These are phyloP conservation scores for Dufourea novaeangliae DNA, from an alignment of 1,140 invertebrate species.

Conservation along the genomic window DNA sequence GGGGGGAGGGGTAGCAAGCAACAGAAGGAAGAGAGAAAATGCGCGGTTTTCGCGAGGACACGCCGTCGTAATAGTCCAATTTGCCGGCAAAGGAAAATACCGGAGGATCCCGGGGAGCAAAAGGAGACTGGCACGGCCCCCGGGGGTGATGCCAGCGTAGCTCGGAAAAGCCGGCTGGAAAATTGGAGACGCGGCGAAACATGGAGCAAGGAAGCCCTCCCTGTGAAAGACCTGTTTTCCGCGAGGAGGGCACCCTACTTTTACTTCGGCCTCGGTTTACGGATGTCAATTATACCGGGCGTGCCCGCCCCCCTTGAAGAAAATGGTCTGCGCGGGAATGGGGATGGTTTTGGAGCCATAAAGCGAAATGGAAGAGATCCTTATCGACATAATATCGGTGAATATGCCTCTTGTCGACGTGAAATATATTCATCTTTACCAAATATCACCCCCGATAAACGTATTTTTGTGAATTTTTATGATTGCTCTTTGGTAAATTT, in stretches of 20 bases:
- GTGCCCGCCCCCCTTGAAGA: background rate
- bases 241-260: slow-evolving; percentile 17
- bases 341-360: background rate
- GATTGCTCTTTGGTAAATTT: no score
- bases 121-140: slow-evolving; percentile 54
- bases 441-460: background rate
- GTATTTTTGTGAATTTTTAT: no score
- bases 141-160: slow-evolving; percentile 25
- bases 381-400: background rate
- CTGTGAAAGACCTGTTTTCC: slow-evolving; percentile 32
- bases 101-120: slow-evolving; percentile 68
- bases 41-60: slow-evolving; percentile 58
- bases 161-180: slow-evolving; percentile 62
- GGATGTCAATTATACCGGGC: slow-evolving; percentile 39
- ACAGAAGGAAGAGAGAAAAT: slow-evolving; percentile 47
- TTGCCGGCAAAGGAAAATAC: slow-evolving; percentile 75
- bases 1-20: background rate
- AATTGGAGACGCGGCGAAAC: slow-evolving; percentile 73
- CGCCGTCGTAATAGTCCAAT: slow-evolving; percentile 76
- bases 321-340: background rate
- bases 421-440: background rate
- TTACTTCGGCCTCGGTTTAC: slow-evolving; percentile 21
- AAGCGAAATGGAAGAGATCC: background rate
- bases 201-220: slow-evolving; percentile 39
- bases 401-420: background rate